phyloP scores from a whole-genome alignment of 53 echinoderm and acorn worm species.

The Astropecten irregularis region DNA sequence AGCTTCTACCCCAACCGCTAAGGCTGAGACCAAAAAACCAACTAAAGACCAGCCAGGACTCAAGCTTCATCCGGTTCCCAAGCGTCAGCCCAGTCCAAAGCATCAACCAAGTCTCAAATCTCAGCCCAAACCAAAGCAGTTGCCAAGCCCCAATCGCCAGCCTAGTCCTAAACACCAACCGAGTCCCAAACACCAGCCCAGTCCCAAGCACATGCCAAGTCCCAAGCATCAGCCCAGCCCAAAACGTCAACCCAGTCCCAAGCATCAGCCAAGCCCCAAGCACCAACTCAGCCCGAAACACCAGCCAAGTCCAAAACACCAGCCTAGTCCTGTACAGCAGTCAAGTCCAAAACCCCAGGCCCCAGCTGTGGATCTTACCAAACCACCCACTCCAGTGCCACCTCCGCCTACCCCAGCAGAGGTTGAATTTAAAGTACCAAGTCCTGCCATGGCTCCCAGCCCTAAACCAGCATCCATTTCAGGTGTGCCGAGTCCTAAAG shows the following conservation, averaged over 20 bases:
- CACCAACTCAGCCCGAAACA: constrained; percentile 28
- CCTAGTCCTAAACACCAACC: constrained; percentile 47
- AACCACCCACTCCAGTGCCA: constrained; percentile 48
- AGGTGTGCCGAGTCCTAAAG: constrained; percentile 71
- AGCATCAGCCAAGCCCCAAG: constrained; percentile 39
- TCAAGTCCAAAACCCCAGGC: background rate
- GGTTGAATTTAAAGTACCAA: constrained; percentile 90
- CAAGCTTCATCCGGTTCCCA: constrained; percentile 35
- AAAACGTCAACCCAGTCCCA: constrained; percentile 36
- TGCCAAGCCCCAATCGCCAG: constrained; percentile 32
- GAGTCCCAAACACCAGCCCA: constrained; percentile 34
- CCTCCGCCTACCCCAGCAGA: constrained; percentile 38
- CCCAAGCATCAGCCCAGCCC: constrained; percentile 45
- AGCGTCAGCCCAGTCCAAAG: constrained; percentile 37
- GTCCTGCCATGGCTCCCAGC: constrained; percentile 89
- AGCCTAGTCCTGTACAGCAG: constrained; percentile 8
- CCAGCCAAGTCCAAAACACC: constrained; percentile 13
- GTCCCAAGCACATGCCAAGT: constrained; percentile 35
- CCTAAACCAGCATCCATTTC: constrained; percentile 57
- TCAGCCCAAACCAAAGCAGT: constrained; percentile 31
- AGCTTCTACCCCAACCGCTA: constrained; percentile 4
- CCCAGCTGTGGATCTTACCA: constrained; percentile 4
- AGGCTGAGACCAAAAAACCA: constrained; percentile 40
- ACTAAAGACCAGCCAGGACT: constrained; percentile 30
- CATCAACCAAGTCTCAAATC: constrained; percentile 20